Evolutionary conservation across 2,888 invertebrate species (phyloP), one percentile per base, ranked within the genome.

Genomic region (Selenia dentaria): DNA sequence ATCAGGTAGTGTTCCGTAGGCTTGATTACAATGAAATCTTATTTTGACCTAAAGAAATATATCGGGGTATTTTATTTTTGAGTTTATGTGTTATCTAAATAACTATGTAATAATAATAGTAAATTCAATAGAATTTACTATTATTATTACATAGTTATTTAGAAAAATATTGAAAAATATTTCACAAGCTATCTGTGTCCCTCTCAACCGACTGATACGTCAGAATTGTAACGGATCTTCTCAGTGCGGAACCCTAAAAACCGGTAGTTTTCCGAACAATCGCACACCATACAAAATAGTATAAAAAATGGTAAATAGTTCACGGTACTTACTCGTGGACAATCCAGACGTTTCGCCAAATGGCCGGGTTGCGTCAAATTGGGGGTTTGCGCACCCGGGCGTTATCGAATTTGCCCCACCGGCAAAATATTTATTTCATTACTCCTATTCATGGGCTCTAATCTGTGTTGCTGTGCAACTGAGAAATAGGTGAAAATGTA

Each of bases 371-470:
- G 67, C 71, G 62, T 62, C 67, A 74, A 80, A 82, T 84, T 82
- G 80, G 78, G 86, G 86, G 84, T 78, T 81, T 75, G 81, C 62
- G 70, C 85, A 78, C 54, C 70, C 83, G 67, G 77, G 78, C 87
- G 88, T 84, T 71, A 73, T 71, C 70, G 78, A 79, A 79, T 82
- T 79, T 83, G 83, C 83, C 79, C 84, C 77, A 84, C 86, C 89
- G 88, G 83, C 88, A 80, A 89, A 90, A 90, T 89, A 85, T 90
- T 90, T 90, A 89, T 90, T 90, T 89, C 89, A 90, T 90, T 90
- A 90, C 86, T 83, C 80, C 87, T 83, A 89, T 90, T 90, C 89
- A 89, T 87, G 69, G 78, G 70, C 72, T 74, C 73, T 88, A 89
- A 90, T 87, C 89, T 85, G 79, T 74, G 87, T 75, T 68, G 67